Percentiles rank a stretch among this genome's conserved stretches.
Evolutionary conservation across 2,797 vertebrate species (phyloP).

Genomic region (Gouania willdenowi): DNA sequence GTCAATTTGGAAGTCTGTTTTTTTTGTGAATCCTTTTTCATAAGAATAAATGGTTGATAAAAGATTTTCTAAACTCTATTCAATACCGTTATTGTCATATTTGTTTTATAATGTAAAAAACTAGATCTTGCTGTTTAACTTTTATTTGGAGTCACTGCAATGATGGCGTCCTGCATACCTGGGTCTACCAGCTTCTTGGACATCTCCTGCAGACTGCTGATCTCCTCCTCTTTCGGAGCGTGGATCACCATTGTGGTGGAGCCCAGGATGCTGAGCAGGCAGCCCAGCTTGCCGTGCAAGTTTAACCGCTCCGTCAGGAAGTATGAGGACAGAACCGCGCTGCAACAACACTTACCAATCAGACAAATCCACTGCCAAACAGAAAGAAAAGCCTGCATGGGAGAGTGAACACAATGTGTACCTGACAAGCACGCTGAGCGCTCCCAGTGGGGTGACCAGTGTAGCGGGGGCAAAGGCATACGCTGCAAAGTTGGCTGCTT

Average conservation of each 20-base stretch:
- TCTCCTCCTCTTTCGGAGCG: constrained; percentile 94
- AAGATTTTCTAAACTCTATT: too few relatives aligned
- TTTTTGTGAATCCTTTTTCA: too few relatives aligned
- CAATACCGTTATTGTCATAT: too few relatives aligned
- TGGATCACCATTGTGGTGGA: constrained; percentile 99
- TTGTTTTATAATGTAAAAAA: too few relatives aligned
- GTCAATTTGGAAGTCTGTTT: too few relatives aligned
- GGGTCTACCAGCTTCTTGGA: constrained; percentile 89
- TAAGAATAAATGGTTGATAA: too few relatives aligned
- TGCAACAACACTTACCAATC: constrained; percentile 51
- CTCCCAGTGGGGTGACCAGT: constrained; percentile 93
- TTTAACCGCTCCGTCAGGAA: constrained; percentile 95
- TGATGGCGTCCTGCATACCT: constrained; percentile 74
- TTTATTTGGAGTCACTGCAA: too few relatives aligned
- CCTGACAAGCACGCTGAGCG: constrained; percentile 98
- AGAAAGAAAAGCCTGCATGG: not conserved
- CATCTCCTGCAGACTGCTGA: constrained; percentile 90
- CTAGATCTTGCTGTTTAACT: too few relatives aligned
- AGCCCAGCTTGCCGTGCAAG: constrained; percentile 96
- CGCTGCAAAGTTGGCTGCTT: constrained; percentile 95
- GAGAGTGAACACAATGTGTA: constrained; percentile 46
- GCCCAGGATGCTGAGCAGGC: constrained; percentile 92
- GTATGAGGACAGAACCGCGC: constrained; percentile 95
- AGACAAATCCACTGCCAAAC: not conserved
- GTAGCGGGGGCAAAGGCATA: constrained; percentile 98